Evolutionary conservation across 2,888 invertebrate genomes (phyloP), one percentile per base, ranked within the genome.

Genomic region (Nipponacmea schrenckii): DNA sequence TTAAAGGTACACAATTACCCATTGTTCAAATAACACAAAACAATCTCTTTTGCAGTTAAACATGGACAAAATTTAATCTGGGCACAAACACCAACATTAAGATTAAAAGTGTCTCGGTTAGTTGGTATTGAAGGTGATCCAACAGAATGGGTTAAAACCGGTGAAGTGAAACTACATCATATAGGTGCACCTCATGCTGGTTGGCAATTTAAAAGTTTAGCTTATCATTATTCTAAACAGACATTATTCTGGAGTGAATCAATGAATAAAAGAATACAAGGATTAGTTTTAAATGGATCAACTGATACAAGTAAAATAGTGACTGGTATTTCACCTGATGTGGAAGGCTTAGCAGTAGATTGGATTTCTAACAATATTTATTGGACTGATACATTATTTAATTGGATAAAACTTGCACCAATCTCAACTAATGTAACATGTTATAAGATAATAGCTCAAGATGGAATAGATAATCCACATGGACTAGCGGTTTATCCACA

Each of bases 281-380:
- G 77, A n/a, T 73, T 81, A 15, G 68, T 72, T 27, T 76, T 83
- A 20, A 81, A 81, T 74, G 84, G 85, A 7, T 71, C 81, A 24
- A 82, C 82, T 0, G 80, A 80, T 48, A 84, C 86, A 0, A 73
- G 72, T 62, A 82, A 79, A 48, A 74, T 87, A 5, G 83, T 82
- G 67, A 80, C 81, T 39, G 86, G 86, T 10, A 86, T 85, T 3
- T 87, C 87, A 0, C 77, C 78, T 24, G 78, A 80, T 63, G 85
- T 86, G 31, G 81, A 83, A 65, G 87, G 87, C 8, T 66, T 87
- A 48, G 83, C 83, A 0, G 80, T 85, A 4, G 87, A 87, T 76
- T 87, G 87, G 87, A 66, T 83, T 20, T 83, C 83, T 7, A 79
- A 80, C n/a, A 87, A 86, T 70, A 67, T 87, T 15, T 87, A 87